A percentile compares a stretch with the other conserved stretches of the same genome.
phyloP scores from a whole-genome alignment of 2,888 invertebrate genomes.

The Entomobrya multifasciata region DNA sequence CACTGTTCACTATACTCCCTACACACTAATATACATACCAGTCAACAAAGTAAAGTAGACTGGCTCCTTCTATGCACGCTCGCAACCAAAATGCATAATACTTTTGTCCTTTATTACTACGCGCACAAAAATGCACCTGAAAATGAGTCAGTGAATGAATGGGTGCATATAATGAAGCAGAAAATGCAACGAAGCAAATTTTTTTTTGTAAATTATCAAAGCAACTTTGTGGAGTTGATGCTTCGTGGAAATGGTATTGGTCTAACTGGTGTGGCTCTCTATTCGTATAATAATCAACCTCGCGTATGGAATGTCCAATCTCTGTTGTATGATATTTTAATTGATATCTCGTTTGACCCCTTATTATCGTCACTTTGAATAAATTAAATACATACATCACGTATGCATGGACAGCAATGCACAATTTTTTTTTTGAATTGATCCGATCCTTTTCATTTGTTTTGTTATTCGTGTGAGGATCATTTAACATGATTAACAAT shows the following conservation, averaged over 20 bases:
- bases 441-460: not conserved
- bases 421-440: constrained; percentile 27
- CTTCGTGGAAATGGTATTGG: not conserved
- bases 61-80: no score
- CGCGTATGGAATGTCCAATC: constrained; percentile 13
- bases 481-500: constrained; percentile 24
- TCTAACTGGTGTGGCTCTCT: constrained; percentile 23
- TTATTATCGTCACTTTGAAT: constrained; percentile 47
- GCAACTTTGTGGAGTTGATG: not conserved
- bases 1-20: not conserved
- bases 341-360: constrained; percentile 59
- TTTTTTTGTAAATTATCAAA: no score
- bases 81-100: constrained; percentile 11
- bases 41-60: no score
- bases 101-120: constrained; percentile 16
- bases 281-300: not conserved
- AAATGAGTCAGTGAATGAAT: constrained; percentile 40
- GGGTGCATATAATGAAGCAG: not conserved
- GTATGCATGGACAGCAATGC: not conserved
- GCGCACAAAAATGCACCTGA: constrained; percentile 25
- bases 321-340: constrained; percentile 31
- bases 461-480: constrained; percentile 9
- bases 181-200: no score
- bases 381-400: constrained; percentile 39
- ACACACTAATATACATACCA: no score